Conservation (phyloP, 2,888 invertebrate species). For the Leucania comma region DNA sequence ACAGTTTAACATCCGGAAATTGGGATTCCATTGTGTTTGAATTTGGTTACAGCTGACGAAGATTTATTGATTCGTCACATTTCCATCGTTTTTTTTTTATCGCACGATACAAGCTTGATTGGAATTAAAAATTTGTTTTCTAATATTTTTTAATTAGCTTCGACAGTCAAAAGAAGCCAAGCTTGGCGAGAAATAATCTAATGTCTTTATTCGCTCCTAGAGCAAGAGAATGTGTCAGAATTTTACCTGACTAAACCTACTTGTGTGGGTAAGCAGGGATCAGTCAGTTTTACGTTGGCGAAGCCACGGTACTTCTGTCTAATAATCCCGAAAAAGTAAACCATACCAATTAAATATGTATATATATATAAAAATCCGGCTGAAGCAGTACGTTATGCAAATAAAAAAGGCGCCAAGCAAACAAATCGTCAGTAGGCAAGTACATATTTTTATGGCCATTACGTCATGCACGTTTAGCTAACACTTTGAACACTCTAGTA, state of each 20-base stretch:
- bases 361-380: conserved; percentile 14
- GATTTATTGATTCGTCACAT: conserved; percentile 16
- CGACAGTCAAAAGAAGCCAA: background rate
- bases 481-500: conserved; percentile 31
- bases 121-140: background rate
- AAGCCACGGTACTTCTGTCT: no score
- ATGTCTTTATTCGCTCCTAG: no score
- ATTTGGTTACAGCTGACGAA: conserved; percentile 7
- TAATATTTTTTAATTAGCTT: background rate
- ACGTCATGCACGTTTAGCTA: conserved; percentile 42
- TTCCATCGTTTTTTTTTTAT: background rate
- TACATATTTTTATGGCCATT: conserved; percentile 37
- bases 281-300: no score
- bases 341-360: conserved; percentile 6
- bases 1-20: conserved; percentile 9
- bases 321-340: background rate
- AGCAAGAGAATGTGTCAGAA: no score
- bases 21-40: conserved; percentile 13
- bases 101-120: background rate
- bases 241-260: no score
- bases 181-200: background rate
- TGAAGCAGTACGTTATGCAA: conserved; percentile 19
- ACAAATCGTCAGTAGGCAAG: conserved; percentile 13
- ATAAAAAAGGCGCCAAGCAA: conserved; percentile 32
- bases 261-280: no score